Conservation (phyloP, 2,113 vertebrate species). For the Balaenoptera acutorostrata region DNA sequence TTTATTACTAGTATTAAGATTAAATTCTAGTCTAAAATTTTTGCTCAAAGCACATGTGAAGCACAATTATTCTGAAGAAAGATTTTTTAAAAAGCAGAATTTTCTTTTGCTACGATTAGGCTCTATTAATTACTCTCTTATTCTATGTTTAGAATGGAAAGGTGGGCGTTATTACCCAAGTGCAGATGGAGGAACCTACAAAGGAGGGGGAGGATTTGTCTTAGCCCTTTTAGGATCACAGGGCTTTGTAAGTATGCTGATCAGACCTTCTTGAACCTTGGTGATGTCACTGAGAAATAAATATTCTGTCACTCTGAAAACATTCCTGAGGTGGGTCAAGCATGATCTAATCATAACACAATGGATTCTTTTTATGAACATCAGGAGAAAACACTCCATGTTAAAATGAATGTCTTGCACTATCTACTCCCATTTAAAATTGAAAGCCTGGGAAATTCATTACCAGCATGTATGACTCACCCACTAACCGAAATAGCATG, state of each 20-base stretch:
- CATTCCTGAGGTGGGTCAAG: constrained; percentile 57
- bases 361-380: constrained; percentile 44
- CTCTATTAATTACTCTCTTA: constrained; percentile 30
- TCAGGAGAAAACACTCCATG: neutral
- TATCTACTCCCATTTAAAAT: constrained; percentile 26
- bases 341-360: constrained; percentile 59
- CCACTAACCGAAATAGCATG: neutral
- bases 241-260: constrained; percentile 23
- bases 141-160: constrained; percentile 43
- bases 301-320: constrained; percentile 43
- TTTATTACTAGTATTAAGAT: neutral
- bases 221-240: neutral
- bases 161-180: neutral
- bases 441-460: constrained; percentile 59
- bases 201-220: neutral
- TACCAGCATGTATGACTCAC: constrained; percentile 22
- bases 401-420: constrained; percentile 15
- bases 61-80: constrained; percentile 28
- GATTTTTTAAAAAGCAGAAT: neutral
- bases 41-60: neutral
- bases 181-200: neutral
- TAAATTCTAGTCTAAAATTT: constrained; percentile 18
- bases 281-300: constrained; percentile 44
- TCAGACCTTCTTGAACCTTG: constrained; percentile 37
- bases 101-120: constrained; percentile 13